Base-by-base conservation (phyloP, 2,888 invertebrate genomes). In the Steromphala cineraria region DNA sequence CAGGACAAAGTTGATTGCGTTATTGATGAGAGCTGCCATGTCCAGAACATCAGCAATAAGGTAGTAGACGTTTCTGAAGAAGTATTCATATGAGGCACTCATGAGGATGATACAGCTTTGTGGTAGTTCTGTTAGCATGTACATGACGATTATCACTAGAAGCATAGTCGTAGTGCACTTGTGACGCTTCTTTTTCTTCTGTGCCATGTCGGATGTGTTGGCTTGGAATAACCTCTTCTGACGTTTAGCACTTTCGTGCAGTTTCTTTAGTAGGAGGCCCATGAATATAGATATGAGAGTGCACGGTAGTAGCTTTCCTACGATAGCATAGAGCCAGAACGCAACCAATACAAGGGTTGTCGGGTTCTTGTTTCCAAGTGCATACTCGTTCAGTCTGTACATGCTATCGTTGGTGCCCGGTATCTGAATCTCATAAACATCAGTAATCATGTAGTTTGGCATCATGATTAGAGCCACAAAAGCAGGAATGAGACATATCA, bases 301-400 rank as follows among this genome's bases (percentile, higher is more conserved):
- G 92, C 98, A 97, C 3, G 98, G 98, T 84, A 98, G 95, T 79
- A 98, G 94, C 94, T 98, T 98, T 85, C 98, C 96, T 82, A 98
- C 95, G 13, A 98, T 96, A 93, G 97, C 96, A 93, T 98, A 98
- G 89, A 98, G 96, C 96, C 97, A 97, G 94, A 98, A 82, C 21
- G 85, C 82, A 2, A 81, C 52, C 31, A 83, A 75, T 52, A 84
- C 84, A 52, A 83, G 78, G n/a, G 71, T 78, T 2, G 83, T 79
- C 40, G 80, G 80, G 75, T 83, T 79, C 7, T 80, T 67, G 21
- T 81, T 80, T 2, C 86, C 85, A 4, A 85, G 80, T 19, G 80
- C 82, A 5, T 74, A 81, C n/a, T 79, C 78, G 78, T 86, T 84
- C 5, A 89, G 84, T 52, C 81, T 79, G 79, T 88, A 89, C 8